A percentile compares a stretch with the other conserved stretches of the same genome.
Evolutionary conservation across 2,113 vertebrate species (phyloP).

Genomic region (Eudyptes chrysolophus): DNA sequence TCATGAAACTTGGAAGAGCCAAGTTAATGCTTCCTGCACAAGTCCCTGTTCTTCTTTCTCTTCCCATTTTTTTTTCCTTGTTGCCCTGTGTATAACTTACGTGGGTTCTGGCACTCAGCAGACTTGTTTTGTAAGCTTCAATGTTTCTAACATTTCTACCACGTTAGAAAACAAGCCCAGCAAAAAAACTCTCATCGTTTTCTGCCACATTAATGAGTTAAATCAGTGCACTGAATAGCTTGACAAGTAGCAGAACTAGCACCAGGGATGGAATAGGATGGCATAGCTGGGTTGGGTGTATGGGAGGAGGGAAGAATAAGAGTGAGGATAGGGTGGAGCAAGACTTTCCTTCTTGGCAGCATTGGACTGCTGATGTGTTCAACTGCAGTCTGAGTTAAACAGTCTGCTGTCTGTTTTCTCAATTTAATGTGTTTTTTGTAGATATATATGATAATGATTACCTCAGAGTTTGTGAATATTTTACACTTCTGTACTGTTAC

Average conservation of each 20-base stretch:
- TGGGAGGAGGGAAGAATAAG: background rate
- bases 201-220: background rate
- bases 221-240: background rate
- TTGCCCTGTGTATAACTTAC: accelerated
- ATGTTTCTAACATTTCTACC: background rate
- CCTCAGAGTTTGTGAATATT: background rate
- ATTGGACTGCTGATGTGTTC: background rate
- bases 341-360: background rate
- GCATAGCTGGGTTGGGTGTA: background rate
- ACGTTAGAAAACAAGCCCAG: background rate
- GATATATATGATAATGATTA: background rate
- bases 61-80: accelerated
- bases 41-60: background rate
- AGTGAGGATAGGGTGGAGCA: background rate
- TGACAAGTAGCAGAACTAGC: background rate
- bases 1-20: background rate
- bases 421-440: background rate
- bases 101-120: background rate
- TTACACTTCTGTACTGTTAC: background rate
- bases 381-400: background rate
- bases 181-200: accelerated
- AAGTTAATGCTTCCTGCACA: background rate
- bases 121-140: background rate
- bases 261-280: background rate
- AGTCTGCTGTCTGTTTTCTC: background rate